A percentile compares a stretch with the other conserved stretches of the same genome.
Evolutionary conservation across 2,113 vertebrate species (phyloP).

Genomic region (Chrysochloris asiatica): DNA sequence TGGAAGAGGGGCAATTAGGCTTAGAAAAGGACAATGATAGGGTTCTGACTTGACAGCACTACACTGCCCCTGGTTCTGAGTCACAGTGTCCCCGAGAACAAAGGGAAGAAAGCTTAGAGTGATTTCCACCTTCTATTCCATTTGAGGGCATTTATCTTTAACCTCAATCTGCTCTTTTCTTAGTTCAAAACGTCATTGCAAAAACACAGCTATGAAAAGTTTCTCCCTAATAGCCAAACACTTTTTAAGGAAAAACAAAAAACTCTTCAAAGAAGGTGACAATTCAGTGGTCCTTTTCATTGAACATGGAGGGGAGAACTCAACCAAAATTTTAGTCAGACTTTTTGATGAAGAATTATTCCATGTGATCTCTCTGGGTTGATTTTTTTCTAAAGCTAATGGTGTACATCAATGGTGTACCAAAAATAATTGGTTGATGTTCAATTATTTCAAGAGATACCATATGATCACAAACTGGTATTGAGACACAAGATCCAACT

Average conservation of each 20-base stretch:
- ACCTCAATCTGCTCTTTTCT: not conserved
- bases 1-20: not conserved
- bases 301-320: not conserved
- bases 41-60: not conserved
- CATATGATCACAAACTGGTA: too few species aligned
- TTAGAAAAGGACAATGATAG: slow-evolving; percentile 18
- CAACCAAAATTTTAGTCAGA: too few species aligned
- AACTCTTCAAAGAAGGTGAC: not conserved
- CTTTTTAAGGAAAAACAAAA: not conserved
- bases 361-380: not conserved
- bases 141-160: slow-evolving; percentile 13
- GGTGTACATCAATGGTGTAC: too few species aligned
- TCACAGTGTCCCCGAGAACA: not conserved
- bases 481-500: too few species aligned
- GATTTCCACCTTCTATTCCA: not conserved
- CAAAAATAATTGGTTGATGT: too few species aligned
- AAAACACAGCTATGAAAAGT: not conserved
- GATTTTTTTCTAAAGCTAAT: too few species aligned
- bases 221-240: not conserved
- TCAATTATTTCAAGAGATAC: too few species aligned
- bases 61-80: not conserved
- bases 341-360: fast-evolving
- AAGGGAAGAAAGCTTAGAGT: not conserved
- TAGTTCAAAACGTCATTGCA: slow-evolving; percentile 7
- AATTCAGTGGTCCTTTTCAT: not conserved